Base-by-base conservation (phyloP, 1,140 invertebrate species). In the Apis laboriosa region DNA sequence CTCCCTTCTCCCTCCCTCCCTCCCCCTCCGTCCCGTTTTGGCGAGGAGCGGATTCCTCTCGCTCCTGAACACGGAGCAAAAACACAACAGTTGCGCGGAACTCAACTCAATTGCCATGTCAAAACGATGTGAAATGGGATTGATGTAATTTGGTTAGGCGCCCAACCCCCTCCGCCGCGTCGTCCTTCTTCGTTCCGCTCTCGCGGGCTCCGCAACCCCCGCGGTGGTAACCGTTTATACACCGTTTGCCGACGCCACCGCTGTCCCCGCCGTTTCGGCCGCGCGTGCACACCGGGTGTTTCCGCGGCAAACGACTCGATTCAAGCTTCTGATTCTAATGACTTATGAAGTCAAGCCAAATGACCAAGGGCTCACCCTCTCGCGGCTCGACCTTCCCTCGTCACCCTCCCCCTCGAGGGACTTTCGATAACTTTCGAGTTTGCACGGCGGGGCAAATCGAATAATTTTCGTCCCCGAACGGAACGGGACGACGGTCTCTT, bases 331-430 rank as follows among this genome's bases (percentile, higher is more conserved):
- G 93, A 94, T 92, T 94, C 93, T 94, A 94, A 94, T 91, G 92
- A 94, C 93, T 94, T 92, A 93, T 94, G 93, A 94, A 94, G 93
- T 94, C 93, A 94, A 94, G 91, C 93, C 92, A 94, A 94, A 94
- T 94, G 92, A 94, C 92, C 84, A 86, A 80, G 83, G 87, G 84
- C 85, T 84, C 88, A 78, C 82, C 86, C 88, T 90, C 90, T 91
- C 88, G 85, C 75, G 82, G 78, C 70, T 83, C 85, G 15, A 5
- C 77, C 63, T 51, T 64, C 74, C 79, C 71, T 21, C 13, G 9
- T 4, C 24, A 64, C 72, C 64, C 84, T 86, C 76, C 77, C 86
- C 86, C 74, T 84, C 77, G 72, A 78, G 72, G 89, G 75, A 82
- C 84, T 76, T 87, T 87, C 87, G 83, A 81, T 88, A 86, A 90